These are phyloP conservation scores for Choristoneura rosaceana DNA, from an alignment of 2,888 invertebrate genomes.

Conservation along the genomic window DNA sequence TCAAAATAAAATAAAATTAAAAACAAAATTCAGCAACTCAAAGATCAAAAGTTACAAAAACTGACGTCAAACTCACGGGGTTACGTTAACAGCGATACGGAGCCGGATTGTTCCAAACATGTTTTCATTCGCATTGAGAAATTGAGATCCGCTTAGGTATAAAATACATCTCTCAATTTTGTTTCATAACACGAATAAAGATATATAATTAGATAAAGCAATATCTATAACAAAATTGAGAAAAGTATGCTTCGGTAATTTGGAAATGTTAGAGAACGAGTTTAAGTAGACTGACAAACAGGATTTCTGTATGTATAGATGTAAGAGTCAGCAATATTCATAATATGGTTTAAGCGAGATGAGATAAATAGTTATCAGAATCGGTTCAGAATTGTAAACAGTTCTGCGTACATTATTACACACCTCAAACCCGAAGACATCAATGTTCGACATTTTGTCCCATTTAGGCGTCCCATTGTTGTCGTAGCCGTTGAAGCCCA, in stretches of 20 bases:
- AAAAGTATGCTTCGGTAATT: no score
- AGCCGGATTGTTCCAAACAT: background rate
- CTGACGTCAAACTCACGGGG: background rate
- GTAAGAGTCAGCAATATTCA: no score
- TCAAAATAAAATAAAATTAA: no score
- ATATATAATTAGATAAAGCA: no score
- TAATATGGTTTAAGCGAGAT: no score
- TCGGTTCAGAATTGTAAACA: no score
- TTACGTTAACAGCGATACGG: conserved; percentile 3
- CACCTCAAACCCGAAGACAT: conserved; percentile 95
- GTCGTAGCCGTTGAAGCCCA: conserved; percentile 95
- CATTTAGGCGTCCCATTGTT: conserved; percentile 91
- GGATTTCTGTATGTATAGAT: no score
- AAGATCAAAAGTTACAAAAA: background rate
- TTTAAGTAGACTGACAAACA: no score
- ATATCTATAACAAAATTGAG: no score
- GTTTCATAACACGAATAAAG: no score
- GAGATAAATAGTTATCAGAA: background rate
- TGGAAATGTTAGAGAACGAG: no score
- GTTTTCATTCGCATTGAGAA: background rate
- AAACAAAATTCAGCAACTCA: background rate
- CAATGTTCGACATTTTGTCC: conserved; percentile 97
- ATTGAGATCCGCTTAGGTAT: background rate
- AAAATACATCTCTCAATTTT: no score
- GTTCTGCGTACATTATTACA: conserved; percentile 43